Percentiles rank a stretch among this genome's conserved stretches.
phyloP scores from a whole-genome alignment of 2,113 vertebrate species.

The Otocyon megalotis region DNA sequence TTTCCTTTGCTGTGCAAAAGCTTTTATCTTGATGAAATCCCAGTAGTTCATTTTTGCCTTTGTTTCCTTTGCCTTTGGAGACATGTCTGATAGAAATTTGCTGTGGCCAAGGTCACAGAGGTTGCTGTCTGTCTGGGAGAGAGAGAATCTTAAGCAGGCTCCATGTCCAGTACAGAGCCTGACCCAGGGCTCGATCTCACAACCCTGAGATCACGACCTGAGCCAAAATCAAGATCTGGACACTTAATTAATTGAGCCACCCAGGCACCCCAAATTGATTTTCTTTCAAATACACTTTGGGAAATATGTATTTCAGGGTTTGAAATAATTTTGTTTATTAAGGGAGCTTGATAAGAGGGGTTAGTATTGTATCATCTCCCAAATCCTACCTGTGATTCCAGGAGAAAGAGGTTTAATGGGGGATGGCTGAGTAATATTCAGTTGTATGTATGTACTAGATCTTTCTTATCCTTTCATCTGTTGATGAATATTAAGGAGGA shows the following conservation, averaged over 20 bases:
- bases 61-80: too few relatives aligned
- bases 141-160: neutral
- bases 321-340: conserved; percentile 45
- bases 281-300: neutral
- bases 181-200: neutral
- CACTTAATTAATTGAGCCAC: neutral
- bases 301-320: conserved; percentile 35
- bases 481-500: neutral
- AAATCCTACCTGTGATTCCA: neutral
- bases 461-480: neutral
- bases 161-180: neutral
- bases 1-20: too few relatives aligned
- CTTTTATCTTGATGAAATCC: too few relatives aligned
- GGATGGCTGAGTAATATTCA: neutral
- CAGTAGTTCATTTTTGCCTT: too few relatives aligned
- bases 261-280: neutral
- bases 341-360: neutral
- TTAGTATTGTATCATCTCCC: neutral
- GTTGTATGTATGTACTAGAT: neutral
- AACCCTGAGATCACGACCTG: neutral
- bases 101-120: too few relatives aligned
- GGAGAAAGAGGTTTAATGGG: conserved; percentile 12
- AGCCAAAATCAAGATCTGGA: neutral
- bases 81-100: too few relatives aligned
- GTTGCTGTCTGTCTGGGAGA: neutral